Percentiles rank a stretch among this genome's conserved stretches.
phyloP scores from a whole-genome alignment of 2,797 vertebrate genomes.

The Acipenser ruthenus region DNA sequence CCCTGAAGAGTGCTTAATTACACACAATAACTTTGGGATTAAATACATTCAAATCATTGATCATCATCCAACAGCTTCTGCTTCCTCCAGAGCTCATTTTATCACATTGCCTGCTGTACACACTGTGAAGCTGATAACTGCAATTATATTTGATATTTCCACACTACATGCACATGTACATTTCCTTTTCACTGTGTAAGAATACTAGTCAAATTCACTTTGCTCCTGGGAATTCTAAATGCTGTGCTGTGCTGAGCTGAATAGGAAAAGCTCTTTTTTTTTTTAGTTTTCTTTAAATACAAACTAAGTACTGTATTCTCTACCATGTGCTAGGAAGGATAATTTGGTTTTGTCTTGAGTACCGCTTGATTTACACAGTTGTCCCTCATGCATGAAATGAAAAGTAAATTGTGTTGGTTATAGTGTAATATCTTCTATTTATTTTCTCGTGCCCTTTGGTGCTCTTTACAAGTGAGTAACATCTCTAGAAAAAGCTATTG shows the following conservation, averaged over 20 bases:
- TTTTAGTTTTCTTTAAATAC: background rate
- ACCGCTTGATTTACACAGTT: background rate
- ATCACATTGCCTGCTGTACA: background rate
- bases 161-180: background rate
- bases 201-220: background rate
- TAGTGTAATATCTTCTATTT: too few species aligned
- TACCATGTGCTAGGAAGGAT: background rate
- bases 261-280: background rate
- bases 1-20: background rate
- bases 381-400: background rate
- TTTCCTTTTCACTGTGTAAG: background rate
- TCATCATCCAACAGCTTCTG: background rate
- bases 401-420: background rate
- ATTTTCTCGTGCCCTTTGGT: background rate
- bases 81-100: background rate
- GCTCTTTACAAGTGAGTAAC: background rate
- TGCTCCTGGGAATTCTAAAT: background rate
- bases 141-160: conserved; percentile 1
- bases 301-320: background rate
- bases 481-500: background rate
- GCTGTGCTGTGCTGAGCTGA: background rate
- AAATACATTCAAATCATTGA: conserved; percentile 1
- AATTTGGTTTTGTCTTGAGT: background rate
- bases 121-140: background rate
- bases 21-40: background rate